These are phyloP conservation scores for Strix aluco DNA, from an alignment of 2,113 vertebrate genomes.

Conservation along the genomic window DNA sequence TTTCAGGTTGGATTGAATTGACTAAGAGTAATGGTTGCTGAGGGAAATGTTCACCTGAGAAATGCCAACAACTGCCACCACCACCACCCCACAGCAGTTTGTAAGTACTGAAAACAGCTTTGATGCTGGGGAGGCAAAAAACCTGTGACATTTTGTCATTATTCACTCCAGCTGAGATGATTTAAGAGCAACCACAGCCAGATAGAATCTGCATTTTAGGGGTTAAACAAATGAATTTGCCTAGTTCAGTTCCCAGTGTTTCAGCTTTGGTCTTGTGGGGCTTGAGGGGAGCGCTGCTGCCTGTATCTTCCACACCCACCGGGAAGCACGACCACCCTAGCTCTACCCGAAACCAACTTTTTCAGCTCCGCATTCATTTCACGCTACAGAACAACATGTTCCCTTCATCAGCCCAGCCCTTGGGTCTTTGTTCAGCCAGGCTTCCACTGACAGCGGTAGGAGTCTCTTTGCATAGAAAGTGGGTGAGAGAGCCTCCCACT, in stretches of 20 bases:
- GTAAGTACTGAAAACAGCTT: background rate
- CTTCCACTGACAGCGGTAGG: background rate
- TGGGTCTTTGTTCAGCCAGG: conserved; percentile 33
- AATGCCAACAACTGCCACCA: background rate
- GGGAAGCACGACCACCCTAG: background rate
- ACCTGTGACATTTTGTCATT: background rate
- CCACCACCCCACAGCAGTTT: background rate
- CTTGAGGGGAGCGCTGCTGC: background rate
- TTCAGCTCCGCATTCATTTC: background rate
- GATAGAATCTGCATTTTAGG: background rate
- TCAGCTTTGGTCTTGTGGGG: background rate
- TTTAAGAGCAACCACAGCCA: background rate
- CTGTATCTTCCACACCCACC: background rate
- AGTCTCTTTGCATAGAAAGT: conserved; percentile 47
- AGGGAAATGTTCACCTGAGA: background rate
- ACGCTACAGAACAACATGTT: conserved; percentile 11
- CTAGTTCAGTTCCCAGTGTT: background rate
- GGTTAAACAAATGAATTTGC: background rate
- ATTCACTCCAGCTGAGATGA: background rate
- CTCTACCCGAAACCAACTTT: background rate
- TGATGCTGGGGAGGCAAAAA: background rate
- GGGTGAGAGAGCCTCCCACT: conserved; percentile 29
- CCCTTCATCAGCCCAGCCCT: conserved; percentile 11
- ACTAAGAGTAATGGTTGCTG: background rate
- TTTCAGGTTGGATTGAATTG: background rate